phyloP scores from a whole-genome alignment of 1,140 invertebrate genomes.

The Dinoponera quadriceps region DNA sequence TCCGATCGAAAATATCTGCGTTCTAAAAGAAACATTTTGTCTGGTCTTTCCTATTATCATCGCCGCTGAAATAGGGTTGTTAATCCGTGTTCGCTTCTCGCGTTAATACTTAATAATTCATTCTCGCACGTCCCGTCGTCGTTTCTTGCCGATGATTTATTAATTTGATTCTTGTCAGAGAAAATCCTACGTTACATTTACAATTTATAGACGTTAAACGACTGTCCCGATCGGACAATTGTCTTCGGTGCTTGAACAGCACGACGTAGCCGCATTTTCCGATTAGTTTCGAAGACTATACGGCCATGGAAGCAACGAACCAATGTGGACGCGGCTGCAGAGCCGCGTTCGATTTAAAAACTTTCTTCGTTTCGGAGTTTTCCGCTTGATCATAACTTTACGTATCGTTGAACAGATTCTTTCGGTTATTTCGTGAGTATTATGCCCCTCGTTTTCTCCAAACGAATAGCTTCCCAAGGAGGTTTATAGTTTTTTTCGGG shows the following conservation, averaged over 20 bases:
- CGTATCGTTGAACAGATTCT: slow-evolving; percentile 71
- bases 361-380: slow-evolving; percentile 69
- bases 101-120: no score
- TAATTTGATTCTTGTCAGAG: no score
- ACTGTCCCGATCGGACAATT: slow-evolving; percentile 14
- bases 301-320: slow-evolving; percentile 56
- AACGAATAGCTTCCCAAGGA: slow-evolving; percentile 56
- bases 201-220: neutral
- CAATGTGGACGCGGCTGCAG: slow-evolving; percentile 48
- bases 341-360: slow-evolving; percentile 65
- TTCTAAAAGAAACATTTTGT: no score
- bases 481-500: slow-evolving; percentile 8
- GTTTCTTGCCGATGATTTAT: no score
- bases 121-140: no score
- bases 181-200: no score
- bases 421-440: slow-evolving; percentile 58
- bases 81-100: no score
- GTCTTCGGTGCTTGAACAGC: neutral
- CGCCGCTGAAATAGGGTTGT: no score
- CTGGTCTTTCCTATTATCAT: no score
- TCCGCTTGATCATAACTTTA: slow-evolving; percentile 62
- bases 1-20: no score
- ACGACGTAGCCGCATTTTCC: slow-evolving; percentile 28
- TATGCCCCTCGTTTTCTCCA: slow-evolving; percentile 21
- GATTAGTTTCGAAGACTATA: slow-evolving; percentile 52